These are phyloP conservation scores for Chrysogorgia sp. DNA, from an alignment of 92 coral and sea anemone species.

Conservation along the genomic window DNA sequence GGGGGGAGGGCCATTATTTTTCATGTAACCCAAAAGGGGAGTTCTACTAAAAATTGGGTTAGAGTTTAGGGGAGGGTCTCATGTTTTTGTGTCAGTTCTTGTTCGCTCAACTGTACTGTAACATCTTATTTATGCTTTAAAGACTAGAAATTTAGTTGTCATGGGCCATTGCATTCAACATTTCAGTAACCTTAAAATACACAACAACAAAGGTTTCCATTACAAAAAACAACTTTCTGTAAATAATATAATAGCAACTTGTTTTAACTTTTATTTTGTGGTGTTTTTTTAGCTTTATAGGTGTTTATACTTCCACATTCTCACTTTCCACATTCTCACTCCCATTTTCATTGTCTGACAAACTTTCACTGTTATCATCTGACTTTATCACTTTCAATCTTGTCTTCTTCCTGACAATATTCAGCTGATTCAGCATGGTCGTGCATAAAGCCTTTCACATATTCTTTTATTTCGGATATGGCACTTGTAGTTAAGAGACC, in stretches of 20 bases:
- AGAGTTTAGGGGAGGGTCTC: constrained; percentile 50
- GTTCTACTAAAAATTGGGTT: constrained; percentile 47
- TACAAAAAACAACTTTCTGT: too few species aligned
- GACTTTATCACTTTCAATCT: constrained; percentile 32
- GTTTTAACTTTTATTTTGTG: too few species aligned
- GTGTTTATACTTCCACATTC: neutral
- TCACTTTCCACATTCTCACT: neutral
- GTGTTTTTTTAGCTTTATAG: neutral
- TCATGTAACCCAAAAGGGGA: constrained; percentile 47
- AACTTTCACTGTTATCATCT: neutral
- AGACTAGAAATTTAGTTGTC: neutral
- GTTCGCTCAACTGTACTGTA: neutral
- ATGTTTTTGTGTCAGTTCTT: constrained; percentile 8
- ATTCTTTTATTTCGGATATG: constrained; percentile 28
- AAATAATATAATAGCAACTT: too few species aligned
- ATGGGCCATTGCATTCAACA: too few species aligned
- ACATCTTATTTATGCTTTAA: neutral
- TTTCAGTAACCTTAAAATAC: too few species aligned
- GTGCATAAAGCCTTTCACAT: constrained; percentile 52
- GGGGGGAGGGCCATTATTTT: constrained; percentile 43
- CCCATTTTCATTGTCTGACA: neutral
- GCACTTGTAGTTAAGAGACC: constrained; percentile 40
- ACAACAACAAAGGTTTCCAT: too few species aligned
- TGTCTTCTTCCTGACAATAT: constrained; percentile 25
- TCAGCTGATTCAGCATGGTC: constrained; percentile 37